Evolutionary conservation across 2,888 invertebrate species (phyloP).

Genomic region (Cerastis rubricosa): DNA sequence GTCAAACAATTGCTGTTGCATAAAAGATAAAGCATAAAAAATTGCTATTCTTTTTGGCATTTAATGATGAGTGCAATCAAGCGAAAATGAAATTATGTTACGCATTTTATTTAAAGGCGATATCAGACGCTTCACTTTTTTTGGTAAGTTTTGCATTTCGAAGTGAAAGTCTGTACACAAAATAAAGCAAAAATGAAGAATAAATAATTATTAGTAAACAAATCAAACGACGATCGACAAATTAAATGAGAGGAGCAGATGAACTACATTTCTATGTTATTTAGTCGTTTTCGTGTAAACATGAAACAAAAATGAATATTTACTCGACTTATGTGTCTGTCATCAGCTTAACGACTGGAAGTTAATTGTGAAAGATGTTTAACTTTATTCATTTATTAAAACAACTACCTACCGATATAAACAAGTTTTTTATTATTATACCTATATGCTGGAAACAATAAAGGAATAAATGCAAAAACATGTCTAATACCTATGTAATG

Average conservation of each 20-base stretch:
- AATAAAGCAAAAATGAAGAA: background rate
- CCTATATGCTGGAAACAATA: conserved; percentile 5
- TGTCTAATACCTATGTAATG: background rate
- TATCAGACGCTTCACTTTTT: background rate
- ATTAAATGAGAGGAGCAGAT: background rate
- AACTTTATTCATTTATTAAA: conserved; percentile 28
- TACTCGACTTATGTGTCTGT: background rate
- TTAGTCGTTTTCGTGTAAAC: background rate
- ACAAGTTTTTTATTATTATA: background rate
- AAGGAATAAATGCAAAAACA: conserved; percentile 4
- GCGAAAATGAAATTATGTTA: background rate
- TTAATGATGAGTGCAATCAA: conserved; percentile 8
- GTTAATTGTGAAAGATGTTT: conserved; percentile 23
- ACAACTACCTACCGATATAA: conserved; percentile 26
- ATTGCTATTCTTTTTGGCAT: conserved; percentile 9
- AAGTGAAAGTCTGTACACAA: background rate
- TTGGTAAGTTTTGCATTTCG: background rate
- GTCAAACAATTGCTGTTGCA: conserved; percentile 13
- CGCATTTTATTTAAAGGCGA: conserved; percentile 9
- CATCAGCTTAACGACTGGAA: background rate
- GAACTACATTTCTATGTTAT: background rate
- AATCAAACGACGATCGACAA: background rate
- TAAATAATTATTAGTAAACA: too few relatives aligned
- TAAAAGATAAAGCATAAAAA: background rate
- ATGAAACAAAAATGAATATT: background rate